These are phyloP conservation scores for Acipenser ruthenus DNA, from an alignment of 2,797 vertebrate genomes.

Conservation along the genomic window DNA sequence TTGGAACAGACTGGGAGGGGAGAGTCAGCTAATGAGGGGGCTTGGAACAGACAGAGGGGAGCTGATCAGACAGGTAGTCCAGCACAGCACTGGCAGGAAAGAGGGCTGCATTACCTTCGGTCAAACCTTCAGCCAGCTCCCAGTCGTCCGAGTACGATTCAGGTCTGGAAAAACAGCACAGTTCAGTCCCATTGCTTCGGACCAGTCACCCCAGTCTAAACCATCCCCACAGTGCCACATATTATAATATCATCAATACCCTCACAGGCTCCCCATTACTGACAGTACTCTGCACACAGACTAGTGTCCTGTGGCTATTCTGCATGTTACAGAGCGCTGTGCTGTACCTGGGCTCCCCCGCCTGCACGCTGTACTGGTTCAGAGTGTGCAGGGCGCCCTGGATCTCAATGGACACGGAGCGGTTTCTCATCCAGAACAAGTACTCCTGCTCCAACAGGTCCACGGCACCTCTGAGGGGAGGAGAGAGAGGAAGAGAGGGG, in stretches of 20 bases:
- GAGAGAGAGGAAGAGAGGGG: not conserved
- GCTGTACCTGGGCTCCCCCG: conserved; percentile 56
- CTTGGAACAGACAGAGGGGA: too few relatives aligned
- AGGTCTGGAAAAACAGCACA: conserved; percentile 42
- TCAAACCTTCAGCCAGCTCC: conserved; percentile 54
- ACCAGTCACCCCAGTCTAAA: too few relatives aligned
- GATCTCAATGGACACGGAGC: conserved; percentile 37
- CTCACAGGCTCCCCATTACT: not conserved
- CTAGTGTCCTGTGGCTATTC: too few relatives aligned
- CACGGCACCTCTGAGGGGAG: conserved; percentile 44
- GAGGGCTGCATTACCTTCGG: conserved; percentile 39
- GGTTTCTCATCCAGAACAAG: conserved; percentile 64
- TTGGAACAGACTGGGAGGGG: too few relatives aligned
- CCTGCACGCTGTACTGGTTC: conserved; percentile 56
- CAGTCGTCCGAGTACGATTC: conserved; percentile 70
- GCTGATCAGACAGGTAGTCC: too few relatives aligned
- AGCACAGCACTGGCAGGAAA: not conserved
- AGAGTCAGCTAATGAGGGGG: too few relatives aligned
- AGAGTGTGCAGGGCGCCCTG: conserved; percentile 36
- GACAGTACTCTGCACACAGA: not conserved
- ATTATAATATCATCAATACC: not conserved
- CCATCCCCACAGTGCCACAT: not conserved
- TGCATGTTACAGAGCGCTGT: too few relatives aligned
- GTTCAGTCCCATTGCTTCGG: not conserved
- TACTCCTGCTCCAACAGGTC: conserved; percentile 56